Conservation (phyloP, 1,140 invertebrate species). For the Drosophila elegans region DNA sequence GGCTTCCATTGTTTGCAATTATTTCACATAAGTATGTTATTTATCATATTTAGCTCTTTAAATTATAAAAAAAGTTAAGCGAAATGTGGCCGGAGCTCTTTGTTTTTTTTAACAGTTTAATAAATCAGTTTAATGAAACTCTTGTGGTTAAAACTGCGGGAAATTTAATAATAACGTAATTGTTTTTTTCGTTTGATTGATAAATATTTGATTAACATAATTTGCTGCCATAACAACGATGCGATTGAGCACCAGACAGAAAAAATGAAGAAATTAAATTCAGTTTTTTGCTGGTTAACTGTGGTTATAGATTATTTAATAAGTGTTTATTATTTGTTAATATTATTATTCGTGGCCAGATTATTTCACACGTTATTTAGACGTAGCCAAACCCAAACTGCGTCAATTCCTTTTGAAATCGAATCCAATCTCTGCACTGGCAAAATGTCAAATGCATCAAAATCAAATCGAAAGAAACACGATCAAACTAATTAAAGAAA, state of each 20-base stretch:
- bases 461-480: constrained; percentile 45
- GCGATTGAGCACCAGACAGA: background rate
- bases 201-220: constrained; percentile 70
- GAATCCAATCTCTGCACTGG: constrained; percentile 18
- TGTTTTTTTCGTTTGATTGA: constrained; percentile 29
- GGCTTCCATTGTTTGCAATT: constrained; percentile 5
- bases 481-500: constrained; percentile 63
- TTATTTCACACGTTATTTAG: constrained; percentile 26
- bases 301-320: constrained; percentile 8
- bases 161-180: constrained; percentile 36
- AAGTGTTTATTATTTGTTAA: constrained; percentile 7
- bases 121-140: constrained; percentile 43
- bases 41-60: constrained; percentile 3
- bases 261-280: constrained; percentile 2
- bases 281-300: constrained; percentile 4
- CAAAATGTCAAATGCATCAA: constrained; percentile 71
- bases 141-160: constrained; percentile 26
- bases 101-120: constrained; percentile 50
- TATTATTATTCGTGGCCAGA: constrained; percentile 10
- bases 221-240: constrained; percentile 35
- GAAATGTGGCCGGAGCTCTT: constrained; percentile 30
- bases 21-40: background rate
- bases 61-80: constrained; percentile 34
- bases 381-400: constrained; percentile 17
- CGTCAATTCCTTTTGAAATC: constrained; percentile 31